These are phyloP conservation scores for Zaprionus vittiger DNA, from an alignment of 1,140 invertebrate species.

Conservation along the genomic window DNA sequence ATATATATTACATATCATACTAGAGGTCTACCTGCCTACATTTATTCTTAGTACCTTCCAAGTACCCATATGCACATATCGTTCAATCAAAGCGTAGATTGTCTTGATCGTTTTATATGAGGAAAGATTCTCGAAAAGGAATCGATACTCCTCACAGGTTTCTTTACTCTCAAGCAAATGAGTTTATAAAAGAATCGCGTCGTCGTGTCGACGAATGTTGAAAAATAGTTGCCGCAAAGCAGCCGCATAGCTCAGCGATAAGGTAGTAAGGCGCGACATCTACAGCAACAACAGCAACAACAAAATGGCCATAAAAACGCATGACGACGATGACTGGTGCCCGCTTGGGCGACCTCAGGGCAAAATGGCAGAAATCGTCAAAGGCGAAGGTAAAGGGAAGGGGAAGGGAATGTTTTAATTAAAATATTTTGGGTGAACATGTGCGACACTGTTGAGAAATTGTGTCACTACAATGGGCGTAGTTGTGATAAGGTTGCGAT, in stretches of 20 bases:
- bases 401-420: slow-evolving; percentile 45
- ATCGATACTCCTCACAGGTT: too few species aligned
- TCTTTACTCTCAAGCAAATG: too few species aligned
- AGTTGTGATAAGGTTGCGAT: slow-evolving; percentile 17
- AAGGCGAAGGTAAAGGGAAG: slow-evolving; percentile 9
- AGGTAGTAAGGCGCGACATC: slow-evolving; percentile 34
- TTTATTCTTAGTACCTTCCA: background rate
- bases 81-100: too few species aligned
- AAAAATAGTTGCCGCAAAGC: slow-evolving; percentile 63
- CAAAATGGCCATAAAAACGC: slow-evolving; percentile 65
- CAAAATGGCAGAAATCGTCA: slow-evolving; percentile 48
- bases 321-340: slow-evolving; percentile 61
- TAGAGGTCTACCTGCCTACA: too few species aligned
- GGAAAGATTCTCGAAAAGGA: too few species aligned
- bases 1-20: too few species aligned
- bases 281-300: slow-evolving; percentile 37
- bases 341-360: background rate
- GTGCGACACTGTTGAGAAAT: background rate
- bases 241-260: slow-evolving; percentile 32
- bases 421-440: slow-evolving; percentile 42
- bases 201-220: background rate
- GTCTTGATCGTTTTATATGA: too few species aligned
- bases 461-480: slow-evolving; percentile 19
- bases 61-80: background rate
- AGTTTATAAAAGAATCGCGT: slow-evolving; percentile 1